Conservation (phyloP, 2,888 invertebrate species). For the Leistus spinibarbis region DNA sequence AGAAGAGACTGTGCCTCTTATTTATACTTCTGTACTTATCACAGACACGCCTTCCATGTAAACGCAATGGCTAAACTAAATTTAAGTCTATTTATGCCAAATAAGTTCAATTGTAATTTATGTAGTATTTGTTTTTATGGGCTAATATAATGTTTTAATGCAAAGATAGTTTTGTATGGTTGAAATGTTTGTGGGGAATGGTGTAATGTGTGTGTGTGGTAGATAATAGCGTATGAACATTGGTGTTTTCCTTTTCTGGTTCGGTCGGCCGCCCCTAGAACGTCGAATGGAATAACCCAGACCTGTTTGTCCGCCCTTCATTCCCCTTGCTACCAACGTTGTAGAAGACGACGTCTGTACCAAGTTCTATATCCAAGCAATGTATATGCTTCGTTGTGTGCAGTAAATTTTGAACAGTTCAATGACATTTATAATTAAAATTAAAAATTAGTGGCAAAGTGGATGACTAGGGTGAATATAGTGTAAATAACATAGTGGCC, state of each 20-base stretch:
- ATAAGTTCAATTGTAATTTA: no score
- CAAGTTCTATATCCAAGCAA: constrained; percentile 44
- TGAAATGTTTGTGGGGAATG: constrained; percentile 5
- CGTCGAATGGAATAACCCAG: constrained; percentile 58
- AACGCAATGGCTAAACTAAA: no score
- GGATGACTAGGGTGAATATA: not conserved
- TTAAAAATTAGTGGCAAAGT: not conserved
- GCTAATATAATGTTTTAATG: no score
- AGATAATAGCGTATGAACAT: constrained; percentile 43
- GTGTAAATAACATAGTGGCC: not conserved
- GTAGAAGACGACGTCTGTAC: constrained; percentile 28
- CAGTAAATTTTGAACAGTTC: constrained; percentile 41
- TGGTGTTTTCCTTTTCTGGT: constrained; percentile 46
- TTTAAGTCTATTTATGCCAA: no score
- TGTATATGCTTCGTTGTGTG: constrained; percentile 42
- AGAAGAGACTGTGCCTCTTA: constrained; percentile 30
- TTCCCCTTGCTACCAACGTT: constrained; percentile 55
- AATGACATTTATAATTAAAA: constrained; percentile 41
- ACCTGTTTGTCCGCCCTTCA: constrained; percentile 58
- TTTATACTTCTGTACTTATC: not conserved
- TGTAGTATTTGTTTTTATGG: no score
- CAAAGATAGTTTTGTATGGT: no score
- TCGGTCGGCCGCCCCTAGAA: constrained; percentile 54
- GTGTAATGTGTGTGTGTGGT: constrained; percentile 45
- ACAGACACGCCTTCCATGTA: not conserved